phyloP scores from a whole-genome alignment of 2,113 vertebrate species.

The Monarcha castaneiventris region DNA sequence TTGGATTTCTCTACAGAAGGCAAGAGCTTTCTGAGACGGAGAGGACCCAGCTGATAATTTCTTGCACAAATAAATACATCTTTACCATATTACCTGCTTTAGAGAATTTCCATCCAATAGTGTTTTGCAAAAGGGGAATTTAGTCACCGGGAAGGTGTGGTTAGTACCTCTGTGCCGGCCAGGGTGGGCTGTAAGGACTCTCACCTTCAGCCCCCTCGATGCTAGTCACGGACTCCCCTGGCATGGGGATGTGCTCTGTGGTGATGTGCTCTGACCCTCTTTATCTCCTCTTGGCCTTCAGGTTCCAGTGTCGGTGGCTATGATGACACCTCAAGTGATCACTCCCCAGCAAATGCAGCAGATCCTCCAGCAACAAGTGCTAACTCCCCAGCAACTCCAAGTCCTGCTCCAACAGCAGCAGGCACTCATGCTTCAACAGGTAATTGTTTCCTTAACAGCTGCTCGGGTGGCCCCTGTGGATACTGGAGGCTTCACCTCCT shows the following conservation, averaged over 20 bases:
- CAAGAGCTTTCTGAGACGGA: neutral
- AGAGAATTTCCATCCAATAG: neutral
- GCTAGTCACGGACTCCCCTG: neutral
- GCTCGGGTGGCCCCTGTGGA: neutral
- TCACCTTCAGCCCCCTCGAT: accelerated
- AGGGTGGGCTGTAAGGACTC: neutral
- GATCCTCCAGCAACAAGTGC: conserved; percentile 98
- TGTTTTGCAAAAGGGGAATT: neutral
- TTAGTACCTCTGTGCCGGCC: neutral
- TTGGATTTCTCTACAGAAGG: neutral
- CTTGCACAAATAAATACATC: neutral
- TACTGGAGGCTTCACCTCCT: neutral
- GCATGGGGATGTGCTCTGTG: neutral
- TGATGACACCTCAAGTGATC: conserved; percentile 99
- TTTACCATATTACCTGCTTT: neutral
- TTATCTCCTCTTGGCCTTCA: conserved; percentile 55
- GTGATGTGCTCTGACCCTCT: neutral
- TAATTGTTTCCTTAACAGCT: conserved; percentile 61
- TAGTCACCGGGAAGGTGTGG: accelerated
- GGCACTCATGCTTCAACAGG: conserved; percentile 99
- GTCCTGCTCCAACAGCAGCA: conserved; percentile 98
- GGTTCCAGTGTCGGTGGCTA: conserved; percentile 99
- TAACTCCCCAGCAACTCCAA: conserved; percentile 99
- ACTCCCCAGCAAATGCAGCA: conserved; percentile 99
- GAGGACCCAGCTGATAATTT: neutral